Percentiles rank a stretch among this genome's conserved stretches.
phyloP scores from a whole-genome alignment of 2,113 vertebrate genomes.

The Anolis sagrei region DNA sequence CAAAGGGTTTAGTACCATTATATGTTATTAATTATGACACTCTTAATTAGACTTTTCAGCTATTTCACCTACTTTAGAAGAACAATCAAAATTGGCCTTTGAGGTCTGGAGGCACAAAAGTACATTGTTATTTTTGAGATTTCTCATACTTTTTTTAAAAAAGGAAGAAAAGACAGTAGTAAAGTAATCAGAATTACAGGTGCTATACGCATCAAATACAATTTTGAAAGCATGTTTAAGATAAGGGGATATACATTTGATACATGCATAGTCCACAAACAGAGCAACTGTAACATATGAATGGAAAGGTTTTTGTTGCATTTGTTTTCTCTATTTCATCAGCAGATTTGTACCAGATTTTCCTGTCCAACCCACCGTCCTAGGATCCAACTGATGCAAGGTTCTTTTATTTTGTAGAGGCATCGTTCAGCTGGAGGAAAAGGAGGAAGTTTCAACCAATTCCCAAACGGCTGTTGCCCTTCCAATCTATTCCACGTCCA shows the following conservation, averaged over 20 bases:
- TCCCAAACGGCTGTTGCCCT: not conserved
- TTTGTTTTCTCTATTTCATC: not conserved
- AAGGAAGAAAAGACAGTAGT: not conserved
- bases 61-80: slow-evolving; percentile 16
- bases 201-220: not conserved
- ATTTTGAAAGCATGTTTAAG: not conserved
- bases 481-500: not conserved
- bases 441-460: not conserved
- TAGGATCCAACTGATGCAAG: not conserved
- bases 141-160: not conserved
- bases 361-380: not conserved
- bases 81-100: slow-evolving; percentile 16
- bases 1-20: slow-evolving; percentile 30
- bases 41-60: slow-evolving; percentile 32
- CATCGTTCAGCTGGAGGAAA: not conserved
- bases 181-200: not conserved
- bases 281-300: not conserved
- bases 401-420: not conserved
- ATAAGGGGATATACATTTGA: not conserved
- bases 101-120: slow-evolving; percentile 1
- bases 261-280: not conserved
- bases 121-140: slow-evolving; percentile 9
- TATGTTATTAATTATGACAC: slow-evolving; percentile 35
- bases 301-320: not conserved
- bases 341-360: not conserved